These are phyloP conservation scores for Eucidaris tribuloides DNA, from an alignment of 35 echinoderm and acorn worm genomes.

Conservation along the genomic window DNA sequence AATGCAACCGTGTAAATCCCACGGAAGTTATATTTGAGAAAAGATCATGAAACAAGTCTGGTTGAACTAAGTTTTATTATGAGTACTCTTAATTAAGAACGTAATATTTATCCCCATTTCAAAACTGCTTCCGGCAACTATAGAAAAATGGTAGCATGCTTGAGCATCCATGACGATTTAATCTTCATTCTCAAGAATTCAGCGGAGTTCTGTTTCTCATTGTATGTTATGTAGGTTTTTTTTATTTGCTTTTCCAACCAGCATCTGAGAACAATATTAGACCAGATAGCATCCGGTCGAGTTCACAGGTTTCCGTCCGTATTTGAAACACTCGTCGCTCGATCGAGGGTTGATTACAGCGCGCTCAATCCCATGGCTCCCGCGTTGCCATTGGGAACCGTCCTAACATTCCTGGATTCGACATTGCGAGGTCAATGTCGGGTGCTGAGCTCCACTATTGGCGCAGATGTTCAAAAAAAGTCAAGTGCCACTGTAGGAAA, in stretches of 20 bases:
- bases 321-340: constrained; percentile 27
- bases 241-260: constrained; percentile 1
- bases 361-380: constrained; percentile 48
- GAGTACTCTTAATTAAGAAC: too few species aligned
- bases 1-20: too few species aligned
- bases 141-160: too few species aligned
- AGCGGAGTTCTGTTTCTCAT: too few species aligned
- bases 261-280: constrained; percentile 34
- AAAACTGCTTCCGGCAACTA: too few species aligned
- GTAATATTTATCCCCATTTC: too few species aligned
- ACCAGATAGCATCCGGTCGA: constrained; percentile 35
- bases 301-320: constrained; percentile 25
- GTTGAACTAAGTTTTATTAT: too few species aligned
- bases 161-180: too few species aligned
- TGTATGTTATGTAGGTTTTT: not conserved
- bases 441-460: constrained; percentile 76
- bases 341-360: constrained; percentile 56
- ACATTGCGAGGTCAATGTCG: constrained; percentile 72
- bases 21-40: too few species aligned
- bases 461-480: constrained; percentile 33
- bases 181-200: too few species aligned
- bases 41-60: too few species aligned
- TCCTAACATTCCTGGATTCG: constrained; percentile 77
- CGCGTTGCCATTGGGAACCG: constrained; percentile 34
- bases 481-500: not conserved